Conservation (phyloP, 2,888 invertebrate genomes). For the Periphyllus acericola region DNA sequence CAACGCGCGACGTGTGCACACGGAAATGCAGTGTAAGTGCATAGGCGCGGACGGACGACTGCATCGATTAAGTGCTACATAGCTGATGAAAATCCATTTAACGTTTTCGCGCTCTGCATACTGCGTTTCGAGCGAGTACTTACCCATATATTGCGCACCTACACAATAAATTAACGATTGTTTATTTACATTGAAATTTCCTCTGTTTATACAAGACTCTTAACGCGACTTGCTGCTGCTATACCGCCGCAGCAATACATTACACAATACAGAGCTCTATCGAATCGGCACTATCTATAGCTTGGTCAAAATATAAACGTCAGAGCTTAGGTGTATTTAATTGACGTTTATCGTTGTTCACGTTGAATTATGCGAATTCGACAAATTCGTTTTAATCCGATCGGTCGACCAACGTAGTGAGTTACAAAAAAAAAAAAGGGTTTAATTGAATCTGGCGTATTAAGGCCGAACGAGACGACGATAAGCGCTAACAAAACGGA, state of each 20-base stretch:
- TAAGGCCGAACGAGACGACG: no score
- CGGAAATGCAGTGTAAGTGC: background rate
- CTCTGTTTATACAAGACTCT: background rate
- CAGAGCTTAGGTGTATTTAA: no score
- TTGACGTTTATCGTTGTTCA: no score
- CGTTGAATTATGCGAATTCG: no score
- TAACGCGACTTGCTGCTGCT: background rate
- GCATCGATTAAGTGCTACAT: background rate
- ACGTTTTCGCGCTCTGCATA: background rate
- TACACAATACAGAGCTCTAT: no score
- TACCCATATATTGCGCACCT: background rate
- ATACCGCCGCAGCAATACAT: background rate
- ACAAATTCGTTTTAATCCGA: no score
- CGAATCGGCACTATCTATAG: no score
- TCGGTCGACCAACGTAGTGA: no score
- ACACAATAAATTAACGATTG: background rate
- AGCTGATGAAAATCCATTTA: slow-evolving; percentile 39
- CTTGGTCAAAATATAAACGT: no score
- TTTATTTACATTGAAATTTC: background rate
- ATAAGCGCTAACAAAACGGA: no score
- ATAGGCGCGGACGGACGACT: background rate
- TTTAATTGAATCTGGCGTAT: no score
- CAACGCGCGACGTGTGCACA: background rate
- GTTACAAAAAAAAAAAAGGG: background rate
- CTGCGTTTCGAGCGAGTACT: background rate